Evolutionary conservation across 2,888 invertebrate species (phyloP), one percentile per base, ranked within the genome.

Genomic region (Lottia gigantea): DNA sequence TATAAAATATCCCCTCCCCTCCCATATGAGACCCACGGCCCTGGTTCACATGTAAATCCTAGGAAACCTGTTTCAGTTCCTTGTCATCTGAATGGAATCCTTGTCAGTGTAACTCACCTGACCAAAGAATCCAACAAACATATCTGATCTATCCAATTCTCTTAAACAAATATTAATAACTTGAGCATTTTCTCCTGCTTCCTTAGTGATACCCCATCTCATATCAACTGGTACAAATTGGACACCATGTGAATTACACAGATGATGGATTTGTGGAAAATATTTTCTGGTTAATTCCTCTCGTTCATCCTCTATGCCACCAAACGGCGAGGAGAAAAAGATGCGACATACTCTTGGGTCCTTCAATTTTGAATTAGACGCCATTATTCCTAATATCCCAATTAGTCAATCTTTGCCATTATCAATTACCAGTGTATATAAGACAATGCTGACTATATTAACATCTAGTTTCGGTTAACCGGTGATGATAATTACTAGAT

Each of bases 321-420:
- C 88, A 68, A 89, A 87, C 11, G 88, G 87, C 6, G 87, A 87
- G 0, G 87, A 87, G 75, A 86, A 86, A 71, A 87, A 87, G 23
- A 87, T 79, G 49, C 86, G 79, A 63, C 83, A 80, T 46, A 82
- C 78, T 49, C 72, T 67, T 19, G 80, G 76, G 49, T 84, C 82
- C 70, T 82, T 81, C 45, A 84, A 74, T 68, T 80, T 78, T 31
- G 69, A 14, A 64, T 65, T 69, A 15, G 15, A 23, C 25, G 47
- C 67, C 49, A 55, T n/a, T n/a, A n/a, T 55, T 40, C 40, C 40
- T 40, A 40, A 40, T 40, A 40, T 11, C 40, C 40, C 40, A 40
- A 8, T 31, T 31, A 31, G 31, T 31, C 31, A 31, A 31, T 6
- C 31, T 31, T 31, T 31, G 2, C 6, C 31, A 6, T 2, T 31